Base-by-base conservation (phyloP, 2,113 vertebrate genomes). In the Pelecanoides urinatrix region DNA sequence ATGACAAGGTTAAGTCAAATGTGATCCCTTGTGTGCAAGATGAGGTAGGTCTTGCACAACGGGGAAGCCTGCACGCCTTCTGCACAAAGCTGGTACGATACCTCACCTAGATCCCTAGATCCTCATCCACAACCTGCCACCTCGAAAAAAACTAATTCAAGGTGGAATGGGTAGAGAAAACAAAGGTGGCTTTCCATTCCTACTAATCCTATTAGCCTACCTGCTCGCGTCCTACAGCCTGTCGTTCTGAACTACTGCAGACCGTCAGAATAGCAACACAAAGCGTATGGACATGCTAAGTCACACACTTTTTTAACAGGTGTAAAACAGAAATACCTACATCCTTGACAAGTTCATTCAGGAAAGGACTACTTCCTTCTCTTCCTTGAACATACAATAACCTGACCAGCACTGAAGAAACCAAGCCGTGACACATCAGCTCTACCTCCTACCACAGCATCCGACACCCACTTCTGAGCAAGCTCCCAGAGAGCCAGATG, bases 281-380 rank as follows among this genome's bases (percentile, higher is more conserved):
- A 38, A 21, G 32, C 0, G 19, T 5, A 21, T 0, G 7, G 71
- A n/a, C 38, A 2, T 3, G 32, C 44, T 2, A 22, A 21, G 32
- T 7, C 38, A 42, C 15, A 2, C 7, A 5, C 5, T 10, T 44
- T 34, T 49, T 56, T 11, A 42, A 42, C 1, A 47, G 61, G 36
- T 49, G 47, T 18, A 55, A 55, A 8, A 19, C 20, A 62, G n/a
- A 70, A 68, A 56, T 17, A 81, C 32, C 13, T 17, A 17, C 42
- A 12, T 8, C 61, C 45, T 26, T 20, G n/a, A 20, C 72, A 47
- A 5, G 65, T n/a, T 40, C 20, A 16, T 0, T 23, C 30, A 53
- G 38, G 34, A 47, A 47, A 53, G 38, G 34, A 29, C n/a, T 10
- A 1, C 34, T 7, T 58, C 29, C 38, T 72, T 27, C 45, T 58